These are phyloP conservation scores for Agelastica alni DNA, from an alignment of 2,888 invertebrate species.

Conservation along the genomic window DNA sequence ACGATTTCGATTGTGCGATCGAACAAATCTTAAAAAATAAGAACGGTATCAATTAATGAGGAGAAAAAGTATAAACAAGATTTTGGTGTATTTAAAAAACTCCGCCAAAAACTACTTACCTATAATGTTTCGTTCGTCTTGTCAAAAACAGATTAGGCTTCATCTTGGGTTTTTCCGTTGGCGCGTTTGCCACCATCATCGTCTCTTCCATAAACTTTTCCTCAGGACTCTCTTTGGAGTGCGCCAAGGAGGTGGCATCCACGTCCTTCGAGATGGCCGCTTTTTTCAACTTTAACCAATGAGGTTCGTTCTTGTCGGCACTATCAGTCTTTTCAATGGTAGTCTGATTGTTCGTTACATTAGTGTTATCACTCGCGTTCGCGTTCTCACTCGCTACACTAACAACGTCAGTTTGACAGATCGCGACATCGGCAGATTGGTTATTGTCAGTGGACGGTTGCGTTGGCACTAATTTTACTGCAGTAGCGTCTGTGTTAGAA, in stretches of 20 bases:
- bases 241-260: conserved; percentile 27
- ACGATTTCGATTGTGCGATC: not conserved
- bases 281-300: conserved; percentile 78
- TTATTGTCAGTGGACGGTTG: conserved; percentile 45
- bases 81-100: not conserved
- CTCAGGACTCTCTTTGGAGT: conserved; percentile 28
- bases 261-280: conserved; percentile 65
- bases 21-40: conserved; percentile 17
- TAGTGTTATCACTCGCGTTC: conserved; percentile 44
- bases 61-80: not conserved
- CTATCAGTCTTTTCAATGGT: conserved; percentile 44
- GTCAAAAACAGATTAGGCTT: conserved; percentile 49
- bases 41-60: not conserved
- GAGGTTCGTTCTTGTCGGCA: conserved; percentile 59
- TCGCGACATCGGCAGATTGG: conserved; percentile 18
- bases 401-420: conserved; percentile 3
- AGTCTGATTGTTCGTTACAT: conserved; percentile 26
- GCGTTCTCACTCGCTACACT: conserved; percentile 7
- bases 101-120: conserved; percentile 34
- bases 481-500: conserved; percentile 37
- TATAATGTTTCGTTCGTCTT: conserved; percentile 67
- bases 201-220: conserved; percentile 10
- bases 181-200: conserved; percentile 5
- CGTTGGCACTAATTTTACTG: conserved; percentile 31
- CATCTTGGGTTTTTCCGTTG: conserved; percentile 37